Evolutionary conservation across 2,888 invertebrate species (phyloP).

Genomic region (Baccha elongata): DNA sequence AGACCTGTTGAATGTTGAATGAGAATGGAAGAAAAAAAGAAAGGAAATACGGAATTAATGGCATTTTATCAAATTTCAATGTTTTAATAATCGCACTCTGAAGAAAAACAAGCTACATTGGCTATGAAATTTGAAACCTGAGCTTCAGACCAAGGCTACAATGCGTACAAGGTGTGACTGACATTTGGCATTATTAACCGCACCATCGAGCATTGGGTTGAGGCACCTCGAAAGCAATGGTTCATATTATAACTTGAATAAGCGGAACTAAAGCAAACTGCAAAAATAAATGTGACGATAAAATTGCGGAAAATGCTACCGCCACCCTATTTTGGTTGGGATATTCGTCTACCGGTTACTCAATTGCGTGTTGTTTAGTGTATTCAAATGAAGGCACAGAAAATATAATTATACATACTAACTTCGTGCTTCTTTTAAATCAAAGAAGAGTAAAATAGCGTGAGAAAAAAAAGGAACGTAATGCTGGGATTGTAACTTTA

Average conservation of each 20-base stretch:
- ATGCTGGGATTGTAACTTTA: not conserved
- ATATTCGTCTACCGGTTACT: too few species aligned
- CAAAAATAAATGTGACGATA: not conserved
- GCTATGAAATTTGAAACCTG: constrained; percentile 32
- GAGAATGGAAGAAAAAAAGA: constrained; percentile 22
- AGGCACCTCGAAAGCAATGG: constrained; percentile 7
- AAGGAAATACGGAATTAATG: constrained; percentile 62
- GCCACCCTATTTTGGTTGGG: not conserved
- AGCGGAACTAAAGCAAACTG: constrained; percentile 26
- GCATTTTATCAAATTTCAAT: constrained; percentile 59
- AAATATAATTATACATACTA: too few species aligned
- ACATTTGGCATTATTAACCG: constrained; percentile 54
- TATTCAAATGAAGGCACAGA: too few species aligned
- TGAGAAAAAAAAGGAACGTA: not conserved
- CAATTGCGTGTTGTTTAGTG: too few species aligned
- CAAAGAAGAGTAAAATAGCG: not conserved
- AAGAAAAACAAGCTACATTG: not conserved
- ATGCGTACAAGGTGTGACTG: constrained; percentile 21
- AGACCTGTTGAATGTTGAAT: constrained; percentile 83
- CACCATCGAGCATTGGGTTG: constrained; percentile 24
- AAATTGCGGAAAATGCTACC: constrained; percentile 17
- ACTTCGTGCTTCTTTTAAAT: too few species aligned
- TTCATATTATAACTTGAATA: not conserved
- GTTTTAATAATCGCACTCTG: not conserved
- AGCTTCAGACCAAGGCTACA: constrained; percentile 13